Percentiles rank a stretch among this genome's conserved stretches.
phyloP scores from a whole-genome alignment of 2,113 vertebrate species.

The Hypomesus transpacificus region DNA sequence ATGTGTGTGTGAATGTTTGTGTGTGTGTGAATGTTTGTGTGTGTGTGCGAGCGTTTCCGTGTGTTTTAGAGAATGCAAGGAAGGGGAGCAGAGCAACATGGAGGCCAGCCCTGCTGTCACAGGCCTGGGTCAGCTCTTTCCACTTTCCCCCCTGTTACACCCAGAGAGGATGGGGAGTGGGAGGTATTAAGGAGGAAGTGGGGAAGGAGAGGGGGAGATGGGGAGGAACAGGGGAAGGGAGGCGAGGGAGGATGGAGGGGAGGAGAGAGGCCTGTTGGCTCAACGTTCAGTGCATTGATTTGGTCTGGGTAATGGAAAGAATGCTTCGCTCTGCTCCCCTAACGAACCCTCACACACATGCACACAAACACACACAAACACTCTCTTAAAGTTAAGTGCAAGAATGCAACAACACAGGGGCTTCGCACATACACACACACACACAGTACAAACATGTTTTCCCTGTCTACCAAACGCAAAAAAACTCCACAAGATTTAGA shows the following conservation, averaged over 20 bases:
- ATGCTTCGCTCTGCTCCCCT: constrained; percentile 62
- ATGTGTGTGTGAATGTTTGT: constrained; percentile 7
- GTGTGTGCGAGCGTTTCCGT: constrained; percentile 6
- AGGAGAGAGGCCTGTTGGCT: constrained; percentile 37
- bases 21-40: constrained; percentile 9
- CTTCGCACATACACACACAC: neutral
- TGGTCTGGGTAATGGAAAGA: constrained; percentile 76
- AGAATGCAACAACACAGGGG: neutral
- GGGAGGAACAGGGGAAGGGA: constrained; percentile 2
- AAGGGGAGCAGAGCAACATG: constrained; percentile 34
- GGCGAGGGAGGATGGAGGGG: constrained; percentile 21
- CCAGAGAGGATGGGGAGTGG: neutral
- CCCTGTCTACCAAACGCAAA: neutral
- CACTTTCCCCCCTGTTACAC: constrained; percentile 39
- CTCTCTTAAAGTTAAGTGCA: neutral
- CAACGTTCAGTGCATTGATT: constrained; percentile 63
- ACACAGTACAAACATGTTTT: neutral
- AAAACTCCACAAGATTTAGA: neutral
- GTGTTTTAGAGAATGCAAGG: constrained; percentile 25
- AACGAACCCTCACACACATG: constrained; percentile 32
- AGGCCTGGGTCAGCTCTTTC: constrained; percentile 55
- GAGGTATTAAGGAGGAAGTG: neutral
- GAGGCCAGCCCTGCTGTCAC: constrained; percentile 19
- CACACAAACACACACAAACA: constrained; percentile 4
- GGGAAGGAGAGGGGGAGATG: neutral